A percentile compares a stretch with the other conserved stretches of the same genome.
Conservation (phyloP, 2,888 invertebrate species). For the Hypercompe scribonia region DNA sequence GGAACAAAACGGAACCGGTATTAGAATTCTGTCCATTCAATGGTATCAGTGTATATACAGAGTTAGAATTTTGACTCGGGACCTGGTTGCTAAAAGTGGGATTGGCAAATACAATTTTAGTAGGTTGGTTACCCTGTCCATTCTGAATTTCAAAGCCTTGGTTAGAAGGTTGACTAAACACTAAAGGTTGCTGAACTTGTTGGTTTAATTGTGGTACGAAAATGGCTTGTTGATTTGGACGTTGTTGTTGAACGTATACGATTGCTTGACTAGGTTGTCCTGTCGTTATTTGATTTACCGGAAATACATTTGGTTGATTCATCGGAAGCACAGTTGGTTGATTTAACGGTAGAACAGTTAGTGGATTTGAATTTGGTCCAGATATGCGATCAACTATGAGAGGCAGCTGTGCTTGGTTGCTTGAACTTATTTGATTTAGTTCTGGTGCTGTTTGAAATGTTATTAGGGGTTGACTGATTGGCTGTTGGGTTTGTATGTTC, state of each 20-base stretch:
- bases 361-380: slow-evolving; percentile 30
- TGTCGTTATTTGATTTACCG: slow-evolving; percentile 31
- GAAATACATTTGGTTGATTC: slow-evolving; percentile 36
- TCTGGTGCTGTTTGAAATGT: slow-evolving; percentile 21
- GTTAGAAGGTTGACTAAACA: slow-evolving; percentile 7
- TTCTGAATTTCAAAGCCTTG: slow-evolving; percentile 19
- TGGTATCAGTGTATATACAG: slow-evolving; percentile 58
- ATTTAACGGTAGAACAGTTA: slow-evolving; percentile 35
- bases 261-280: slow-evolving; percentile 35
- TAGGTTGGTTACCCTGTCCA: slow-evolving; percentile 18
- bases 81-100: slow-evolving; percentile 28
- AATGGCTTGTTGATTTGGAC: slow-evolving; percentile 36
- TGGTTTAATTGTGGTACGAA: slow-evolving; percentile 36
- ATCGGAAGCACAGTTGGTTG: slow-evolving; percentile 37
- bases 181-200: slow-evolving; percentile 11
- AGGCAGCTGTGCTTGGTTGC: slow-evolving; percentile 26
- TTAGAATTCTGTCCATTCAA: slow-evolving; percentile 39
- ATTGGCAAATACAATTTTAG: slow-evolving; percentile 29
- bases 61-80: slow-evolving; percentile 35
- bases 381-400: slow-evolving; percentile 23
- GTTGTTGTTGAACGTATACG: slow-evolving; percentile 41
- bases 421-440: slow-evolving; percentile 27
- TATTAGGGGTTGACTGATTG: slow-evolving; percentile 18
- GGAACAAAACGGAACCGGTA: slow-evolving; percentile 32
- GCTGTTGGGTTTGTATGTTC: slow-evolving; percentile 13